Conservation (phyloP, 1,140 invertebrate species). For the Aphelinus certus region DNA sequence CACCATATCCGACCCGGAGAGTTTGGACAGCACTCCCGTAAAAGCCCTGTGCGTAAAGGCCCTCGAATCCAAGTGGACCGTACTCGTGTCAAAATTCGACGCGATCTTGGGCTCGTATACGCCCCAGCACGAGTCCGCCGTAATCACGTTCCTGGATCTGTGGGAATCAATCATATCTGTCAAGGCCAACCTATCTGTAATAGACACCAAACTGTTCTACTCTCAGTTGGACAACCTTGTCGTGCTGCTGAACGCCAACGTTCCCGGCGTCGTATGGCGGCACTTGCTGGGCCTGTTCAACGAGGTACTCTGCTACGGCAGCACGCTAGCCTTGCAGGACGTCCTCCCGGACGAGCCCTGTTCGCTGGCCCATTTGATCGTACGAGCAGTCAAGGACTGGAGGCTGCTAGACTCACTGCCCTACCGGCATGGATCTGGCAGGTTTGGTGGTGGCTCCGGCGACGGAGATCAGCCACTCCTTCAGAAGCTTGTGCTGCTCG, state of each 20-base stretch:
- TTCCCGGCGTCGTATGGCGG: slow-evolving; percentile 84
- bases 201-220: slow-evolving; percentile 89
- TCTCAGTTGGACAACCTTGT: slow-evolving; percentile 84
- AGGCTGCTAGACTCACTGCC: slow-evolving; percentile 78
- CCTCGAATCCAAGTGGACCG: slow-evolving; percentile 83
- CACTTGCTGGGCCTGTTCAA: slow-evolving; percentile 86
- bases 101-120: slow-evolving; percentile 64
- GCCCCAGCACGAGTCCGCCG: slow-evolving; percentile 62
- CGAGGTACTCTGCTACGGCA: slow-evolving; percentile 89
- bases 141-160: slow-evolving; percentile 83
- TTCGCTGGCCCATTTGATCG: slow-evolving; percentile 80
- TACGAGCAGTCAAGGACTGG: slow-evolving; percentile 86
- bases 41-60: slow-evolving; percentile 87
- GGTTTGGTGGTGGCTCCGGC: slow-evolving; percentile 67
- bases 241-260: slow-evolving; percentile 74
- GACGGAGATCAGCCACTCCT: slow-evolving; percentile 74
- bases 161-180: slow-evolving; percentile 93
- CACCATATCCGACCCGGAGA: slow-evolving; percentile 79
- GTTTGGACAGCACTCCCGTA: slow-evolving; percentile 81
- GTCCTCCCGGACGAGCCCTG: slow-evolving; percentile 87
- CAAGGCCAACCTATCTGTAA: slow-evolving; percentile 87
- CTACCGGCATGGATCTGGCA: slow-evolving; percentile 66
- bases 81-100: slow-evolving; percentile 73
- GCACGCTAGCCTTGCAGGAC: slow-evolving; percentile 86
- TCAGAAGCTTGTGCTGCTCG: slow-evolving; percentile 84